Evolutionary conservation across 2,888 invertebrate species (phyloP), one percentile per base, ranked within the genome.

Genomic region (Leptopilina syphax): DNA sequence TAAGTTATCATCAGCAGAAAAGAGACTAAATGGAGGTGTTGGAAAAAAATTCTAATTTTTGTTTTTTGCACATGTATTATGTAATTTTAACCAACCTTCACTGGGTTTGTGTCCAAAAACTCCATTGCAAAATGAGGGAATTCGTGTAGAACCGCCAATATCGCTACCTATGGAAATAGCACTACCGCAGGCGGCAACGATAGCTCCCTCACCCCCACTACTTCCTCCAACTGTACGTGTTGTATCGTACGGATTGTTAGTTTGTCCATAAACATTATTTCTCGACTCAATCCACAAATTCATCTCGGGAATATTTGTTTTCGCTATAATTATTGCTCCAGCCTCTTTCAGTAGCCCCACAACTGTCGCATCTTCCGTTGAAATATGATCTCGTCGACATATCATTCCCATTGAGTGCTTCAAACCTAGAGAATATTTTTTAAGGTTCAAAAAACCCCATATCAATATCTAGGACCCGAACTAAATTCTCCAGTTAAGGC

Each of bases 131-230:
- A 96, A 97, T 0, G 96, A 95, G 0, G 98, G 98, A 94, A 98
- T 97, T 54, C 99, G 94, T 70, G 97, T 96, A 5, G 98, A 98
- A 0, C 99, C 99, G n/a, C 98, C 99, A 87, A 99, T 98, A 91
- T 99, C 99, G 0, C 96, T 96, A 47, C 97, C 98, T 77, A 99
- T 93, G 3, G 98, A 96, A 84, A 98, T 94, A 1, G 97, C 96
- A 10, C 96, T 94, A 18, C 96, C 97, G 83, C 96, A 95, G 4
- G 97, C 94, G 2, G 97, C 94, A 13, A 97, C 93, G 1, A 98
- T 93, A 1, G 95, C 94, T 0, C 93, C 96, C 92, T 98, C 97
- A 0, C 97, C 97, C 57, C 98, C 98, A 82, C 98, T 98, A 84
- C 98, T 98, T 67, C 99, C 99, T 13, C 99, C 99, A 1, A 95